Percentiles rank a stretch among this genome's conserved stretches.
Conservation (phyloP, 2,888 invertebrate genomes). For the Vesta saturnalis region DNA sequence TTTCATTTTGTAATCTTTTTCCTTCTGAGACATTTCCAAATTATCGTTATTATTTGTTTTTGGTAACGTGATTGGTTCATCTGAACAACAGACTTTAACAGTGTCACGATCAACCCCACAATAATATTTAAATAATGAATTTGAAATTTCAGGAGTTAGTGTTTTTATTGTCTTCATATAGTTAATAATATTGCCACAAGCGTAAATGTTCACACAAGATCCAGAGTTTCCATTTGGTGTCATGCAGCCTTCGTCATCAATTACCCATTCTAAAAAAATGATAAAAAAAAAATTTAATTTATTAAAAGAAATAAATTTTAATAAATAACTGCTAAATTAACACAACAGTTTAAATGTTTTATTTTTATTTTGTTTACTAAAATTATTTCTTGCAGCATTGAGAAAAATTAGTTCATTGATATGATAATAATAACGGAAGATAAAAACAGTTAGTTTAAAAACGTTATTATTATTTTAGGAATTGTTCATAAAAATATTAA, state of each 20-base stretch:
- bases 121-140: neutral
- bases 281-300: no score
- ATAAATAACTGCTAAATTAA: no score
- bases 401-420: no score
- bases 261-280: conserved; percentile 26
- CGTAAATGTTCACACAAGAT: conserved; percentile 56
- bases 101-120: neutral
- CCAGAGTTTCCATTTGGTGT: conserved; percentile 55
- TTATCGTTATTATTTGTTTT: neutral
- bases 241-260: conserved; percentile 48
- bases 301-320: no score
- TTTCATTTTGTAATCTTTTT: conserved; percentile 11
- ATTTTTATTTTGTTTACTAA: no score
- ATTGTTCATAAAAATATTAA: no score
- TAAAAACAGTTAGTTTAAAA: no score
- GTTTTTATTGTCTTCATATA: neutral
- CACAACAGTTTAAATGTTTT: no score
- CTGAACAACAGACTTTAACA: conserved; percentile 8
- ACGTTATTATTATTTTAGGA: no score
- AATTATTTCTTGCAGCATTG: no score
- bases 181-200: conserved; percentile 41
- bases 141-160: neutral
- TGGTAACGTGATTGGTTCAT: neutral
- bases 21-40: neutral
- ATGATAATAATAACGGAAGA: no score